Percentiles rank a stretch among this genome's conserved stretches.
Conservation (phyloP, 2,888 invertebrate genomes). For the Drosophila prolongata region DNA sequence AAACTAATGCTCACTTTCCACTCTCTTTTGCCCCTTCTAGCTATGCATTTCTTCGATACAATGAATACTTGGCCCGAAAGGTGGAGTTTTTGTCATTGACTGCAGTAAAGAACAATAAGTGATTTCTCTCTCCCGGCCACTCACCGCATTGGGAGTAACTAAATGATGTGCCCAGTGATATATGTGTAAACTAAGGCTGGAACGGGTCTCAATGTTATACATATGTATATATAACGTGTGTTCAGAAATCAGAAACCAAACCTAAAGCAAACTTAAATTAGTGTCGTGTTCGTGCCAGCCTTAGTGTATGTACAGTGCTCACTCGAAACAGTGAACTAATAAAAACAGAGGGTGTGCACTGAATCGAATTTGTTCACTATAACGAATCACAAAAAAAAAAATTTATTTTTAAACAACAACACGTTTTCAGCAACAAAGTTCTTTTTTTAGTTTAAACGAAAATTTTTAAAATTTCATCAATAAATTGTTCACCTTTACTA, state of each 20-base stretch:
- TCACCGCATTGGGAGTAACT: conserved; percentile 7
- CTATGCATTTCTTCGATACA: conserved; percentile 89
- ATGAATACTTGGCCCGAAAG: conserved; percentile 90
- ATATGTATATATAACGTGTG: conserved; percentile 58
- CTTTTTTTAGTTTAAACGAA: background rate
- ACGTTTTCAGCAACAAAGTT: background rate
- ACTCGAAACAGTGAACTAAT: conserved; percentile 8
- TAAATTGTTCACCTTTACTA: conserved; percentile 4
- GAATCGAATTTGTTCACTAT: conserved; percentile 23
- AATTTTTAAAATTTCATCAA: background rate
- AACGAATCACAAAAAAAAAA: conserved; percentile 2
- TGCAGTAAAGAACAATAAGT: conserved; percentile 71
- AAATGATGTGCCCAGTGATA: conserved; percentile 58
- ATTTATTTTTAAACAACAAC: conserved; percentile 1
- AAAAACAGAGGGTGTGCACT: conserved; percentile 6
- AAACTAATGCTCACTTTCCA: background rate
- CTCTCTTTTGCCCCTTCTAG: conserved; percentile 82
- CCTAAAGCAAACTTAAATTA: conserved; percentile 37
- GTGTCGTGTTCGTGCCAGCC: conserved; percentile 63
- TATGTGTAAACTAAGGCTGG: conserved; percentile 61
- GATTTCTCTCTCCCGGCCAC: conserved; percentile 44
- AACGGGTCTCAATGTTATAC: conserved; percentile 44
- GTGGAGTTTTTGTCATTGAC: conserved; percentile 85
- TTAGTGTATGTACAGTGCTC: conserved; percentile 53
- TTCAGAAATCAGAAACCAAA: conserved; percentile 55